Conservation (phyloP, 2,888 invertebrate genomes). For the Mellilla xanthometata region DNA sequence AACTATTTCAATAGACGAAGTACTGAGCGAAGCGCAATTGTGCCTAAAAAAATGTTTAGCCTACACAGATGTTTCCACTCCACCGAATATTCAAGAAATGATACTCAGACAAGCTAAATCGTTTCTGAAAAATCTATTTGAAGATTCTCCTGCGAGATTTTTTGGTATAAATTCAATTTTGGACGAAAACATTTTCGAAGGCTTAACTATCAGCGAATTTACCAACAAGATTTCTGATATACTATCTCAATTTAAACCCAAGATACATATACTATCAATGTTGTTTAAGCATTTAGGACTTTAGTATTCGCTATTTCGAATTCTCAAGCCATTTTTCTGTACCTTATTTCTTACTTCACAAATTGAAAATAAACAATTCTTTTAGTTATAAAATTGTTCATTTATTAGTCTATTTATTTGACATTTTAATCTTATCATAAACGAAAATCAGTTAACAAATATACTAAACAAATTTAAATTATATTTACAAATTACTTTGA, state of each 20-base stretch:
- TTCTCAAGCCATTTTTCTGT: no score
- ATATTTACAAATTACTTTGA: no score
- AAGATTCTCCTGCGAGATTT: neutral
- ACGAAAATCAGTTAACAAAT: no score
- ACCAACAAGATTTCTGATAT: slow-evolving; percentile 2
- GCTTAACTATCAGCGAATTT: slow-evolving; percentile 7
- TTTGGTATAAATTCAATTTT: slow-evolving; percentile 13
- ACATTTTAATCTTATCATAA: neutral
- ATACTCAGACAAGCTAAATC: neutral
- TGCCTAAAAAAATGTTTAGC: slow-evolving; percentile 22
- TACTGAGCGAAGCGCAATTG: slow-evolving; percentile 15
- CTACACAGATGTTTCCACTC: slow-evolving; percentile 14
- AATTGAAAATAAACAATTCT: no score
- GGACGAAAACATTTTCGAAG: slow-evolving; percentile 24
- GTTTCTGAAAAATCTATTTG: neutral
- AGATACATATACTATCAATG: no score
- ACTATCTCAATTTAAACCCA: slow-evolving; percentile 7
- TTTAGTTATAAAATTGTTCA: neutral
- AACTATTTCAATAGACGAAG: slow-evolving; percentile 19
- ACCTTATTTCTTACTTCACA: no score
- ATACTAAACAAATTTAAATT: no score
- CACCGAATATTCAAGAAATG: slow-evolving; percentile 1
- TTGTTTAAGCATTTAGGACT: no score
- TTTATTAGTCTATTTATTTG: slow-evolving; percentile 2
- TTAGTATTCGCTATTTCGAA: no score